Base-by-base conservation (phyloP, 1,140 invertebrate species). In the Helicoverpa armigera region DNA sequence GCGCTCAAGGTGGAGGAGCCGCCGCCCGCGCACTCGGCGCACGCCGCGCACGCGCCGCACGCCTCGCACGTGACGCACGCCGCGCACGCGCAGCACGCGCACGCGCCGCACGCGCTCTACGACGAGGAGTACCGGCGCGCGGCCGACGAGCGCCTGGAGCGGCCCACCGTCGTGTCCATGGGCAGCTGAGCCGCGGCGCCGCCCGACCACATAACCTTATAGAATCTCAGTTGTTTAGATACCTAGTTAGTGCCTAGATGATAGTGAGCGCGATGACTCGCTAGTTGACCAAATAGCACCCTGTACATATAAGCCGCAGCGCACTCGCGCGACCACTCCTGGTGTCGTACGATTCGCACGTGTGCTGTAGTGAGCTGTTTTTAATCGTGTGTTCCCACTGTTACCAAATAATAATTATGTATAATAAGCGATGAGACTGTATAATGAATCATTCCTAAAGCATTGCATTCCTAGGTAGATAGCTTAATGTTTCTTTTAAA, bases 161-260 rank as follows among this genome's bases (percentile, higher is more conserved):
- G 91, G 35, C 87, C 91, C 86, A 89, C 89, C 78, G 91, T 92
- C 81, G 93, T 94, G 72, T 94, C 92, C 61, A 81, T 93, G 61
- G 92, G 89, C 89, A 94, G 92, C 88, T 93, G 91, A 92, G 87
- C 87, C 81, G 61, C 75, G 72, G 56, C 76, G 51, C 74, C 23
- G 79, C 82, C 16, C 60, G 60, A 82, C 80, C 70, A 54, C 80
- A 78, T 73, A 75, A 83, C 81, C 72, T 87, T 77, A 61, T 82
- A 89, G 91, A 92, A 92, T 92, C 91, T 92, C 90, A 92, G 74
- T 92, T 87, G 86, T 60, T 58, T 87, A 87, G 48, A 54, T 65
- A 76, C 48, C 43, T 76, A 76, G 60, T 16, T 63, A 76, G 58
- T 23, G 61, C 31, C 35, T 61, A 61, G 48, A n/a, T 75, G 48